These are phyloP conservation scores for Monomorium pharaonis DNA, from an alignment of 1,140 invertebrate species.

Conservation along the genomic window DNA sequence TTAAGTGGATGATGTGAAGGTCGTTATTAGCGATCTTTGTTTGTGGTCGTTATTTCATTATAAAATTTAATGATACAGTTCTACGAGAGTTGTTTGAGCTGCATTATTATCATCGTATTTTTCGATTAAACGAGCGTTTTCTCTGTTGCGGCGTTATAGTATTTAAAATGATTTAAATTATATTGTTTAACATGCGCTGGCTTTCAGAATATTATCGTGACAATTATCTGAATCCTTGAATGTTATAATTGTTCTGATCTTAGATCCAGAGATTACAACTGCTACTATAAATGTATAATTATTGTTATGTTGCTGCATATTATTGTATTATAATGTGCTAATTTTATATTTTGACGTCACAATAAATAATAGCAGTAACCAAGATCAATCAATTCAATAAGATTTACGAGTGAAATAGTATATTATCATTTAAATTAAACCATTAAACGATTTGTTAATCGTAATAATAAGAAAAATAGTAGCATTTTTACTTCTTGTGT, in stretches of 20 bases:
- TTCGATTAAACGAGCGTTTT: background rate
- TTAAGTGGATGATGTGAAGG: constrained; percentile 58
- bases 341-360: background rate
- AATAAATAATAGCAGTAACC: background rate
- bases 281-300: background rate
- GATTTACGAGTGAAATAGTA: background rate
- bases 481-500: too few relatives aligned
- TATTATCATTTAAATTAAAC: background rate
- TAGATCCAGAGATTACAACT: background rate
- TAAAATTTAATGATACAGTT: constrained; percentile 51
- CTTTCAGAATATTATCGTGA: background rate
- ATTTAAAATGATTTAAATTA: constrained; percentile 31
- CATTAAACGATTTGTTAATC: background rate
- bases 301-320: background rate
- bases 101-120: constrained; percentile 31
- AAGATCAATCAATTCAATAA: background rate
- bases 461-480: background rate
- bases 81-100: constrained; percentile 1
- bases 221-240: background rate
- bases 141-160: background rate
- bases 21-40: constrained; percentile 29
- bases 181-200: constrained; percentile 8
- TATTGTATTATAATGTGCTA: background rate
- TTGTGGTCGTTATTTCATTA: constrained; percentile 50
- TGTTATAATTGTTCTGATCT: background rate